Base-by-base conservation (phyloP, 2,113 vertebrate species). In the Sprattus sprattus region DNA sequence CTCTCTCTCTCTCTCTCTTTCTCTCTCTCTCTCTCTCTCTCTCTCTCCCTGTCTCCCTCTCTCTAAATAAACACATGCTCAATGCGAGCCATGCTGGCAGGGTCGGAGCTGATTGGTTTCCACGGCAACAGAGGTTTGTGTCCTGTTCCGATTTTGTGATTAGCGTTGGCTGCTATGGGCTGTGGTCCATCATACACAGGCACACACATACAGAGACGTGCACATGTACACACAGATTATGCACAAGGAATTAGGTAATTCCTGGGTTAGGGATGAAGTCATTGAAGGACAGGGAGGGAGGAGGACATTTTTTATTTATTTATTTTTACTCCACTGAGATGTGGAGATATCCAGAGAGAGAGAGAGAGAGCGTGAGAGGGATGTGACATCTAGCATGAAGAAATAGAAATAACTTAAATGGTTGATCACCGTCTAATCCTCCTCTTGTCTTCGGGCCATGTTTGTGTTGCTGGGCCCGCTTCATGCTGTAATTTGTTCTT, bases 121-220 rank as follows among this genome's bases (percentile, higher is more conserved):
- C 64, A 71, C 64, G 64, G 64, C 64, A 71, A 71, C 64, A 71
- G 64, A 71, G 64, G 64, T 71, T 71, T 71, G 64, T 71, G 64
- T 71, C 64, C 64, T 71, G 64, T 71, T 71, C 64, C 3, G 64
- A 71, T 25, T 71, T 67, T 67, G 64, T 25, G 64, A 71, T 71
- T 71, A 71, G 64, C 64, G 64, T 71, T 64, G 57, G 57, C 57
- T 64, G 57, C 22, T 71, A 71, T 71, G 64, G 64, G 64, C 64
- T 25, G 25, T 32, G 64, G 64, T 25, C 9, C 64, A 28, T 71
- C n/a, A 71, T 71, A 28, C 64, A 71, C 8, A 11, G 64, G 64
- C 25, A 71, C n/a, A 71, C 64, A 28, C n/a, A 71, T 15, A 28
- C 64, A 15, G 0, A 32, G 9, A 71, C 9, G 25, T 25, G 32